A percentile compares a stretch with the other conserved stretches of the same genome.
Evolutionary conservation across 2,888 invertebrate genomes (phyloP).

Genomic region (Oithona nana): DNA sequence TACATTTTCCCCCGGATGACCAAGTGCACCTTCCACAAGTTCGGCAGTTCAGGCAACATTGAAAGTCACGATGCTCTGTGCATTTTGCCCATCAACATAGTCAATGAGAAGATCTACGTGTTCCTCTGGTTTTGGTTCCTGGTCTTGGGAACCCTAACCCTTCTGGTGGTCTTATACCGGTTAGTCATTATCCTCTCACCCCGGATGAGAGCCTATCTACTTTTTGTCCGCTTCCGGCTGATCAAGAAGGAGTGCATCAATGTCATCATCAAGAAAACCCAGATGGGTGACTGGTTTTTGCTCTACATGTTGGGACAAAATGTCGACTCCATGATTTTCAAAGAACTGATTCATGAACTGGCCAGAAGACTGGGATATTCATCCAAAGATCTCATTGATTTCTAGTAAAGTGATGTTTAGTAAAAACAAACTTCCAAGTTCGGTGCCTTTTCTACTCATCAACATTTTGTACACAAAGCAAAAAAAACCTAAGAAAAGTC

Average conservation of each 20-base stretch:
- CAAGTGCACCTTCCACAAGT: too few species aligned
- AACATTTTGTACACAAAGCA: too few species aligned
- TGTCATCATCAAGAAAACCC: constrained; percentile 70
- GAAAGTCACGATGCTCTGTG: constrained; percentile 54
- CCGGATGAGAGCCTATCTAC: constrained; percentile 73
- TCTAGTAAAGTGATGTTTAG: too few species aligned
- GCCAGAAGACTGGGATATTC: constrained; percentile 62
- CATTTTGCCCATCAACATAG: constrained; percentile 75
- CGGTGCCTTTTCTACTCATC: too few species aligned
- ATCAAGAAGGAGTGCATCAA: constrained; percentile 74
- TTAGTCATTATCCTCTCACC: constrained; percentile 68
- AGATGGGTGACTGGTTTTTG: constrained; percentile 88
- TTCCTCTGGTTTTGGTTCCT: constrained; percentile 84
- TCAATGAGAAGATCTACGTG: constrained; percentile 79
- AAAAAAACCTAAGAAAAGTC: too few species aligned
- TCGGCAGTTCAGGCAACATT: constrained; percentile 72
- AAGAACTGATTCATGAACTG: constrained; percentile 73
- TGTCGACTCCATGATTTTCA: constrained; percentile 21
- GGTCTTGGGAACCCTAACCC: constrained; percentile 58
- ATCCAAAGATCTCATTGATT: constrained; percentile 20
- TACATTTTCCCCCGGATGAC: too few species aligned
- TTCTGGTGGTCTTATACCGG: constrained; percentile 59
- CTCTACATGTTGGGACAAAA: constrained; percentile 87
- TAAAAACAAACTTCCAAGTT: too few species aligned
- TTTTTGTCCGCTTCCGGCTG: constrained; percentile 67